phyloP scores from a whole-genome alignment of 1,140 invertebrate species.

The Branchinecta lynchi region DNA sequence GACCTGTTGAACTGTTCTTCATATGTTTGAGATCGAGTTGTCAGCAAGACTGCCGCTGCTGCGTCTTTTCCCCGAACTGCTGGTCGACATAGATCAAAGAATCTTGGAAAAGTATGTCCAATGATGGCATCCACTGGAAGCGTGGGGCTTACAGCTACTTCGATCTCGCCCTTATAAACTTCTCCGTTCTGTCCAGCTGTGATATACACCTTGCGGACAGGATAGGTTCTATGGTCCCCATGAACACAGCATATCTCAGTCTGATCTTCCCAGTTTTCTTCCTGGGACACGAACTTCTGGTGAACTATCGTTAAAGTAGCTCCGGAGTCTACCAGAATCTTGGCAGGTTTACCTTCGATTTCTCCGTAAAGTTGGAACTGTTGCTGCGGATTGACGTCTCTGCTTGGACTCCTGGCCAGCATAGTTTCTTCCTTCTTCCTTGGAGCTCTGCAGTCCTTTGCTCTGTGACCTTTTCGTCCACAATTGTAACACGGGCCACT shows the following conservation, averaged over 20 bases:
- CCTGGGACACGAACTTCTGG: neutral
- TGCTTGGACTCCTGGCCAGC: neutral
- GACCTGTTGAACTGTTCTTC: neutral
- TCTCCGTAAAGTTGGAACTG: neutral
- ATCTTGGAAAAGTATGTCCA: neutral
- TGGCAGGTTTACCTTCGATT: neutral
- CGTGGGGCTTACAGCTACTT: neutral
- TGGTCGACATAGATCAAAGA: neutral
- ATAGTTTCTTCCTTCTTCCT: neutral
- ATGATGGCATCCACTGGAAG: neutral
- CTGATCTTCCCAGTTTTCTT: neutral
- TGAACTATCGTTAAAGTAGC: neutral
- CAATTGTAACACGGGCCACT: neutral
- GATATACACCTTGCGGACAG: neutral
- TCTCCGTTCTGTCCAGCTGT: neutral
- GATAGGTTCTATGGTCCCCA: neutral
- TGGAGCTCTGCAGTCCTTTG: neutral
- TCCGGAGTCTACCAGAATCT: neutral
- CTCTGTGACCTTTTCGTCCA: neutral
- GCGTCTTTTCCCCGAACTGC: neutral
- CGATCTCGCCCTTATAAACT: neutral
- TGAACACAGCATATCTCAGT: conserved; percentile 1
- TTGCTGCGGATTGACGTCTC: neutral
- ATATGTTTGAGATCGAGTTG: neutral
- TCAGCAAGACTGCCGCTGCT: neutral